phyloP scores from a whole-genome alignment of 64 coral and sea anemone genomes.

The Montipora efflorescens region DNA sequence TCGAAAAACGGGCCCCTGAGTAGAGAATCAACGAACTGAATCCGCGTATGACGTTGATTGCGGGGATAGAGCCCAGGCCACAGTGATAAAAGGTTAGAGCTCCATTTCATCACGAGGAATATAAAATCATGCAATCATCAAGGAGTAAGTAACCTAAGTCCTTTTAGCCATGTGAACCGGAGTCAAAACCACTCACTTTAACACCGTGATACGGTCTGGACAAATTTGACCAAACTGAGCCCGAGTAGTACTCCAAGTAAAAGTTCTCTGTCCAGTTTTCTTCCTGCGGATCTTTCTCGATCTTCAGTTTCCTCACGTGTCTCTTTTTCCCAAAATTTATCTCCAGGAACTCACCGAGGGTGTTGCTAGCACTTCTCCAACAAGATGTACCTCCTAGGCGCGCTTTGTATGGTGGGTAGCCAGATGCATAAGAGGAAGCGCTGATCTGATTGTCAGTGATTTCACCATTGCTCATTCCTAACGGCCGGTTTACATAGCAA shows the following conservation, averaged over 20 bases:
- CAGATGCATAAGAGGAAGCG: conserved; percentile 13
- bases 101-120: too few species aligned
- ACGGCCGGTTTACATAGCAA: not conserved
- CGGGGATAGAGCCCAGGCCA: too few species aligned
- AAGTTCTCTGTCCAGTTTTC: conserved; percentile 43
- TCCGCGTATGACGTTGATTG: too few species aligned
- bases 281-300: conserved; percentile 24
- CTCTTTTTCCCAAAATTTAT: conserved; percentile 17
- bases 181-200: not conserved
- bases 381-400: conserved; percentile 15
- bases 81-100: too few species aligned
- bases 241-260: not conserved
- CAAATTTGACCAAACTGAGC: not conserved
- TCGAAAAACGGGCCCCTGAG: too few species aligned
- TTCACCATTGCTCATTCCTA: conserved; percentile 18
- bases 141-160: too few species aligned
- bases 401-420: conserved; percentile 43
- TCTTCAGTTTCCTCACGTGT: not conserved
- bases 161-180: too few species aligned
- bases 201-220: not conserved
- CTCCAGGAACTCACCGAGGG: not conserved
- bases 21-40: too few species aligned
- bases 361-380: conserved; percentile 15
- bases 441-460: conserved; percentile 30
- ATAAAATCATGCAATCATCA: too few species aligned